phyloP scores from a whole-genome alignment of 2,888 invertebrate species.

The Hyposoter didymator region DNA sequence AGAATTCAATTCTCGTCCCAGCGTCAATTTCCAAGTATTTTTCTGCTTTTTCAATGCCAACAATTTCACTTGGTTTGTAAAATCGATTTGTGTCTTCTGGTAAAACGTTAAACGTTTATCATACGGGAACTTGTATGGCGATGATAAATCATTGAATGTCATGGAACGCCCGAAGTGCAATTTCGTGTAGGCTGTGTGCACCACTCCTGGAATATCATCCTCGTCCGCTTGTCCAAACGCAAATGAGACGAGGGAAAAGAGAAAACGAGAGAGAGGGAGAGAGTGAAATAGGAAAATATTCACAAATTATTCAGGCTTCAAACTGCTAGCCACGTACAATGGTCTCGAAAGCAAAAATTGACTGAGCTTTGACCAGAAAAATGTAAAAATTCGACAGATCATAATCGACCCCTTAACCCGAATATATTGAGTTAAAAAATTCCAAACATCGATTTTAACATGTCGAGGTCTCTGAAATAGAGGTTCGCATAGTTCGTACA shows the following conservation, averaged over 20 bases:
- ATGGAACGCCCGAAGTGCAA: slow-evolving; percentile 58
- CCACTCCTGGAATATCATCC: slow-evolving; percentile 53
- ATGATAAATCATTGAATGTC: slow-evolving; percentile 59
- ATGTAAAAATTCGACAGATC: neutral
- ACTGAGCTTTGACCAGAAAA: neutral
- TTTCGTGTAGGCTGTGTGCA: slow-evolving; percentile 63
- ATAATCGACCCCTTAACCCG: slow-evolving; percentile 21
- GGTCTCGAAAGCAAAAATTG: slow-evolving; percentile 43
- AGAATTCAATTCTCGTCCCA: neutral
- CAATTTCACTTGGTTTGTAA: slow-evolving; percentile 24
- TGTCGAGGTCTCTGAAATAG: too few species aligned
- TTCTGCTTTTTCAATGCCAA: neutral
- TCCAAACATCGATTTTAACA: too few species aligned
- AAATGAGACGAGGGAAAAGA: slow-evolving; percentile 34
- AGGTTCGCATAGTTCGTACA: neutral
- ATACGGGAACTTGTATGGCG: slow-evolving; percentile 2
- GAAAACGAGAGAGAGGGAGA: slow-evolving; percentile 26
- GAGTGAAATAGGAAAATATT: slow-evolving; percentile 51
- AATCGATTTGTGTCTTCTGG: neutral
- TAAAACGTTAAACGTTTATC: slow-evolving; percentile 18
- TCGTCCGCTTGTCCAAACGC: slow-evolving; percentile 29
- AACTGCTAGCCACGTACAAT: slow-evolving; percentile 22
- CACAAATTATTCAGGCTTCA: slow-evolving; percentile 50
- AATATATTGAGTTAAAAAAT: neutral
- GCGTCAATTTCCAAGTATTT: neutral